phyloP scores from a whole-genome alignment of 1,140 invertebrate species.

The Helicoverpa armigera region DNA sequence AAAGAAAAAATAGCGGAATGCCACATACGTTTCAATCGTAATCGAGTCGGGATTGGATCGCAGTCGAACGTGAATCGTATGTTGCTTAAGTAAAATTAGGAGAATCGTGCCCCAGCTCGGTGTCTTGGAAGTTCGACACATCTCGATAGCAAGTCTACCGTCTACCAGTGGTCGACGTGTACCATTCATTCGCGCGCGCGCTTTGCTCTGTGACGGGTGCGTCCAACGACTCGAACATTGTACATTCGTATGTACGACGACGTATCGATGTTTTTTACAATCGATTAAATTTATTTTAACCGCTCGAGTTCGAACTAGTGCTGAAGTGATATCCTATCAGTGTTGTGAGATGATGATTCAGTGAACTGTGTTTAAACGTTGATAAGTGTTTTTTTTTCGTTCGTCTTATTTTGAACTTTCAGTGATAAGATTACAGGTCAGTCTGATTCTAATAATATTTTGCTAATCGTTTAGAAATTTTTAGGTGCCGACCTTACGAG shows the following conservation, averaged over 20 bases:
- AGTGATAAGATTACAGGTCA: conserved; percentile 58
- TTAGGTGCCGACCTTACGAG: conserved; percentile 17
- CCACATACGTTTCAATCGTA: no score
- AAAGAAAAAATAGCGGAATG: no score
- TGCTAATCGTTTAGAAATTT: conserved; percentile 26
- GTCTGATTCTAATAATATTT: conserved; percentile 44
- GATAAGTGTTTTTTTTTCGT: conserved; percentile 17
- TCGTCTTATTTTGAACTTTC: conserved; percentile 17
- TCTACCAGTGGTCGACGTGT: conserved; percentile 17
- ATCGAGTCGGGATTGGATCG: no score
- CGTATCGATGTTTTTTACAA: conserved; percentile 69
- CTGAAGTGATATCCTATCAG: conserved; percentile 53
- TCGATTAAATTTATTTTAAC: conserved; percentile 53
- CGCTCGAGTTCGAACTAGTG: conserved; percentile 45
- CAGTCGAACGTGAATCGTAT: no score
- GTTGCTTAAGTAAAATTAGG: no score
- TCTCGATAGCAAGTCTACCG: conserved; percentile 36
- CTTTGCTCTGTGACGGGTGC: conserved; percentile 68
- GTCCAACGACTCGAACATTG: conserved; percentile 56
- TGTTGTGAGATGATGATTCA: conserved; percentile 48
- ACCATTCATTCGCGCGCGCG: conserved; percentile 77
- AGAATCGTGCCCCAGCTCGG: no score
- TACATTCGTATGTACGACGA: conserved; percentile 53
- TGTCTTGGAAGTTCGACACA: conserved; percentile 35
- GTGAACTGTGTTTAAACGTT: conserved; percentile 32